phyloP scores from a whole-genome alignment of 2,888 invertebrate genomes.

The Cataglyphis cursor region DNA sequence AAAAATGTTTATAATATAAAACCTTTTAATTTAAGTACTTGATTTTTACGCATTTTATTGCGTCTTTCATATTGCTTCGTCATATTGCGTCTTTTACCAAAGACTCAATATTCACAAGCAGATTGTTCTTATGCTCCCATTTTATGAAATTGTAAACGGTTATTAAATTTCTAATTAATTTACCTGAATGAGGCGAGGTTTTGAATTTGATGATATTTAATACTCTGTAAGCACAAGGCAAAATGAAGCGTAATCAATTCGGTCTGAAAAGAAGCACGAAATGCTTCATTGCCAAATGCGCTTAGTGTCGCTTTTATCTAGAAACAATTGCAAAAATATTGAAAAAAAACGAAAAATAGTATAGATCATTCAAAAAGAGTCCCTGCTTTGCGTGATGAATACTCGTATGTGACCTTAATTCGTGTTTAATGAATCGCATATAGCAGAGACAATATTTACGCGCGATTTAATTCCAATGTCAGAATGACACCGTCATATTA shows the following conservation, averaged over 20 bases:
- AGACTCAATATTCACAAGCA: constrained; percentile 24
- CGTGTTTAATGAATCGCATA: constrained; percentile 36
- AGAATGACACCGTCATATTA: not conserved
- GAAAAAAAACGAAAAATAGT: constrained; percentile 59
- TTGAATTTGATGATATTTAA: constrained; percentile 26
- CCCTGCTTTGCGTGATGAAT: not conserved
- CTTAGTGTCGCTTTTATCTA: constrained; percentile 73
- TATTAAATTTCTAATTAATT: constrained; percentile 35
- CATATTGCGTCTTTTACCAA: not conserved
- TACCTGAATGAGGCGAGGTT: not conserved
- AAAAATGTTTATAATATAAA: constrained; percentile 12
- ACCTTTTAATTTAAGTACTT: not conserved
- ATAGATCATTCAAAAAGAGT: constrained; percentile 7
- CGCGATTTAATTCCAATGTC: constrained; percentile 32
- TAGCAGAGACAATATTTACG: constrained; percentile 6
- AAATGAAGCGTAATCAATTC: constrained; percentile 10
- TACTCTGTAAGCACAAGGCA: not conserved
- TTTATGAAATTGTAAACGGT: constrained; percentile 8
- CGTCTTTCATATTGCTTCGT: not conserved
- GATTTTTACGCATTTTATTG: not conserved
- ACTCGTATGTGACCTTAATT: constrained; percentile 11
- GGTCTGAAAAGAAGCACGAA: constrained; percentile 1
- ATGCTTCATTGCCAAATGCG: not conserved
- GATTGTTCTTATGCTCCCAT: constrained; percentile 8
- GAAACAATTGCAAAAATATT: constrained; percentile 71